Conservation (phyloP, 2,888 invertebrate genomes). For the Melipona bicolor region DNA sequence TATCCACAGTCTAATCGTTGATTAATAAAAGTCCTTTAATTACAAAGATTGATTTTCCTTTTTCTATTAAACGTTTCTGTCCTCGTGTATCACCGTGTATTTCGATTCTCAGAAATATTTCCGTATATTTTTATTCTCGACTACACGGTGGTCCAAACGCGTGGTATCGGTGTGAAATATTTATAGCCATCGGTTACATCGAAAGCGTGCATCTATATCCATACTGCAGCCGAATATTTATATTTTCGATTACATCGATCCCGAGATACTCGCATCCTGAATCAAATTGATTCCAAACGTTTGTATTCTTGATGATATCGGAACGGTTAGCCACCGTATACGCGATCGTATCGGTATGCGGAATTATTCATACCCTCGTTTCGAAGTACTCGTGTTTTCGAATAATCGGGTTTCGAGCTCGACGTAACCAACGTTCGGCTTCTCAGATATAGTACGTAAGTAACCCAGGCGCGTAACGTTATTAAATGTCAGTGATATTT, state of each 20-base stretch:
- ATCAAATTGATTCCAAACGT: neutral
- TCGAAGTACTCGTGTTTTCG: neutral
- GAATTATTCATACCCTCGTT: neutral
- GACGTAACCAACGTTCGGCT: neutral
- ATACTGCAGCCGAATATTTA: neutral
- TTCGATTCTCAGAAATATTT: neutral
- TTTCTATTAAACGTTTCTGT: too few relatives aligned
- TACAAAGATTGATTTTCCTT: too few relatives aligned
- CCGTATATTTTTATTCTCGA: neutral
- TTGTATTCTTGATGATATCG: neutral
- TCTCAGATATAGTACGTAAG: neutral
- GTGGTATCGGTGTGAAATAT: neutral
- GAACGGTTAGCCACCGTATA: neutral
- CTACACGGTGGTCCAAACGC: neutral
- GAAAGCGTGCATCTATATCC: neutral
- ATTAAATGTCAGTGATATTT: neutral
- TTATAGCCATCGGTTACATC: neutral
- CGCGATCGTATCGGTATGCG: neutral
- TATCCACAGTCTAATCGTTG: too few relatives aligned
- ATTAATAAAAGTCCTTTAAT: too few relatives aligned
- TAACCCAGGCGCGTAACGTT: neutral
- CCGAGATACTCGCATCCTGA: neutral
- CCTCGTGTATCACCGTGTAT: neutral
- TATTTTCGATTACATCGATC: neutral
- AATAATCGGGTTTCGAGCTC: neutral